Conservation (phyloP, 2,797 vertebrate species). For the Masticophis lateralis region DNA sequence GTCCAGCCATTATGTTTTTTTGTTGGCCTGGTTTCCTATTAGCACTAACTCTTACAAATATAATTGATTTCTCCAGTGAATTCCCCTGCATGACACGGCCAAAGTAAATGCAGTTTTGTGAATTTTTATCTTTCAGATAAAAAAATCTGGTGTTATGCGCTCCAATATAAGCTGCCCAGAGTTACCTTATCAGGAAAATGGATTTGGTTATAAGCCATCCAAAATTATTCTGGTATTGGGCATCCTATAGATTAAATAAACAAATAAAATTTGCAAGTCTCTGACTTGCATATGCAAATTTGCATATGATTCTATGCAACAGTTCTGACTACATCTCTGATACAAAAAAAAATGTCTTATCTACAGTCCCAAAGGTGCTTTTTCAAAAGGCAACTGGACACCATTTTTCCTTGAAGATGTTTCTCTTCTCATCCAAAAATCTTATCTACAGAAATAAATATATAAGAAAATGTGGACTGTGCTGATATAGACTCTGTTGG, state of each 20-base stretch:
- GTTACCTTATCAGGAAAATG: not conserved
- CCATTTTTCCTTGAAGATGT: not conserved
- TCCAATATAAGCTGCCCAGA: not conserved
- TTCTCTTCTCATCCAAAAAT: not conserved
- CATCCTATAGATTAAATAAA: not conserved
- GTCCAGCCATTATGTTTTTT: not conserved
- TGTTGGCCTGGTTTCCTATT: not conserved
- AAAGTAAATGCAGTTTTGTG: not conserved
- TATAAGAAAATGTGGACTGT: not conserved
- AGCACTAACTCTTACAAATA: not conserved
- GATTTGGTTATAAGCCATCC: not conserved
- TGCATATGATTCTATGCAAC: not conserved
- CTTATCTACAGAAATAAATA: not conserved
- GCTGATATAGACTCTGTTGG: not conserved
- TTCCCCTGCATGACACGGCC: not conserved
- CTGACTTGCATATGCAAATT: too few species aligned
- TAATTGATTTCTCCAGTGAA: not conserved
- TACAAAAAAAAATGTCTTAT: not conserved
- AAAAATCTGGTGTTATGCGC: not conserved
- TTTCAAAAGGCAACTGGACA: not conserved
- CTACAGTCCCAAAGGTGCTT: not conserved
- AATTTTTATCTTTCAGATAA: not conserved
- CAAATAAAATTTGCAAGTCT: not conserved
- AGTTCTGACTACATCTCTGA: not conserved
- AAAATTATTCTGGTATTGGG: not conserved